A percentile compares a stretch with the other conserved stretches of the same genome.
phyloP scores from a whole-genome alignment of 1,140 invertebrate species.

The Leucophenga varia region DNA sequence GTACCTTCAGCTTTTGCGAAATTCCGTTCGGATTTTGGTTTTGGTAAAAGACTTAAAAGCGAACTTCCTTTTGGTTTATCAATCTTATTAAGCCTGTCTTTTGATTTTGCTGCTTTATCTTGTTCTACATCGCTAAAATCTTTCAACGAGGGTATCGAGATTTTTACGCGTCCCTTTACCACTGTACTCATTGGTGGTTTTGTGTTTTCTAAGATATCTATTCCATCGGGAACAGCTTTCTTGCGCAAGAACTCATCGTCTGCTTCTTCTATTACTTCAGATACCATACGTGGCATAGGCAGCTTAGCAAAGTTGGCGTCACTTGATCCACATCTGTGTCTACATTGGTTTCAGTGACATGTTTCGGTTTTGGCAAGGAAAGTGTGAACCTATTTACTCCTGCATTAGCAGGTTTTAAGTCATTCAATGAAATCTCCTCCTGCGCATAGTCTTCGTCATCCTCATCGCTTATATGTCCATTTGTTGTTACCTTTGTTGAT shows the following conservation, averaged over 20 bases:
- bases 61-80: constrained; percentile 47
- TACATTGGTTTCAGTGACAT: neutral
- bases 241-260: constrained; percentile 65
- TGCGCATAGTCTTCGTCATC: constrained; percentile 44
- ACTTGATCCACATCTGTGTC: constrained; percentile 11
- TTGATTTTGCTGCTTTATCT: constrained; percentile 45
- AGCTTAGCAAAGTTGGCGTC: constrained; percentile 31
- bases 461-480: constrained; percentile 47
- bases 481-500: neutral
- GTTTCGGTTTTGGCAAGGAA: constrained; percentile 36
- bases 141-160: constrained; percentile 52
- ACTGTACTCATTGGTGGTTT: constrained; percentile 21
- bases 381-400: constrained; percentile 13
- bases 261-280: constrained; percentile 53
- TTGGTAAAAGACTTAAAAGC: constrained; percentile 60
- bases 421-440: constrained; percentile 30
- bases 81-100: constrained; percentile 36
- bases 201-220: constrained; percentile 25
- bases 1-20: constrained; percentile 33
- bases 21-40: constrained; percentile 58
- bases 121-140: constrained; percentile 61
- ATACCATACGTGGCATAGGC: constrained; percentile 27
- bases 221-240: constrained; percentile 47
- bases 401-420: constrained; percentile 9
- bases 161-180: constrained; percentile 43